These are phyloP conservation scores for Ochropleura plecta DNA, from an alignment of 2,888 invertebrate genomes.

Conservation along the genomic window DNA sequence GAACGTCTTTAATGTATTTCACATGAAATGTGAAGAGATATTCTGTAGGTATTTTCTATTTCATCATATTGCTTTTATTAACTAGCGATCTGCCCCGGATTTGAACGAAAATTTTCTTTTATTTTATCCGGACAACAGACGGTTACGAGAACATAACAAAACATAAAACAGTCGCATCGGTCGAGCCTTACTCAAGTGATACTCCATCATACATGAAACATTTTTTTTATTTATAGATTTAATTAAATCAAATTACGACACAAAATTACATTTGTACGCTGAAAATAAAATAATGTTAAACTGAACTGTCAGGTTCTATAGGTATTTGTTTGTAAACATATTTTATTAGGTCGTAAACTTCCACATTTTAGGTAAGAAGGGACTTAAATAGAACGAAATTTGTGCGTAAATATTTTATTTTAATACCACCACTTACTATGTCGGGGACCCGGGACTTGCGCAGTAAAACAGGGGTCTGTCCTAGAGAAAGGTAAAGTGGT, in stretches of 20 bases:
- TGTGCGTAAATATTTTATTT: conserved; percentile 60
- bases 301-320: conserved; percentile 14
- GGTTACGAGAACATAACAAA: too few species aligned
- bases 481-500: conserved; percentile 62
- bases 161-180: too few species aligned
- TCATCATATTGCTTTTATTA: neutral
- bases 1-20: neutral
- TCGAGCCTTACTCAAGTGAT: too few species aligned
- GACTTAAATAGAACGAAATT: conserved; percentile 45
- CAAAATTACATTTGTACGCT: conserved; percentile 5
- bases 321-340: conserved; percentile 36
- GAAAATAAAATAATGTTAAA: neutral
- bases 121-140: too few species aligned
- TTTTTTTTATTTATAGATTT: neutral
- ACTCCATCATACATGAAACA: too few species aligned
- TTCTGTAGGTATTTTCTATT: neutral
- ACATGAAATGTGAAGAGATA: neutral
- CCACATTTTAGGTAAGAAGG: conserved; percentile 34
- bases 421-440: conserved; percentile 53
- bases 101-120: too few species aligned
- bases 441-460: conserved; percentile 39
- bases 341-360: conserved; percentile 51
- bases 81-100: too few species aligned
- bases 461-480: conserved; percentile 62
- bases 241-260: neutral